Base-by-base conservation (phyloP, 2,888 invertebrate genomes). In the Allophyes oxyacanthae region DNA sequence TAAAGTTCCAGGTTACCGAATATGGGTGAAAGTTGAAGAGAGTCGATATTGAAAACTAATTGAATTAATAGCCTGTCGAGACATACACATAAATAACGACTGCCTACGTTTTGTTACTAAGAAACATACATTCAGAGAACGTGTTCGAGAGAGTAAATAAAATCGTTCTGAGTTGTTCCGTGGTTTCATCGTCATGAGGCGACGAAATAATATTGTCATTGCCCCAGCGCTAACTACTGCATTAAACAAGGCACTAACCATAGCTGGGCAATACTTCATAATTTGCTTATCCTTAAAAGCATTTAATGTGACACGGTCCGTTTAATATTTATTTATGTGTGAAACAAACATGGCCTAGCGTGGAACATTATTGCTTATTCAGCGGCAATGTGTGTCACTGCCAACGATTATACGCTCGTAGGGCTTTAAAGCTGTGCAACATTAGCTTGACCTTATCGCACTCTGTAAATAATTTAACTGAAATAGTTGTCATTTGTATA, bases 311-410 rank as follows among this genome's bases (percentile, higher is more conserved):
- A 77, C 74, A 79, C 74, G 78, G 75, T 72, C 75, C 67, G 73
- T 81, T 86, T 77, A 75, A 79, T 82, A 83, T 85, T 84, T 84
- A 86, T 86, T 84, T 84, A 85, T 81, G 82, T 84, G 79, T 75
- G 72, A 85, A 84, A 81, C 81, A 81, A 84, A 84, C 72, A 78
- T 77, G 79, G 79, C 77, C 81, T 82, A 83, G 78, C 77, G 75
- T 73, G 71, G 75, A 76, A 75, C 75, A 82, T 87, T 86, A 87
- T 86, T 85, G 83, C 83, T 86, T 81, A 83, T 83, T 85, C 83
- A 86, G 78, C 75, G 78, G 78, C 79, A 79, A 90, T 87, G 83
- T 88, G 80, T 89, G 89, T 90, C 90, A 91, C 88, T 90, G 91
- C 83, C 86, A 87, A 83, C 85, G 82, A 90, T 89, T 86, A 87